Evolutionary conservation across 2,797 vertebrate species (phyloP).

Genomic region (Simalia tracyae): DNA sequence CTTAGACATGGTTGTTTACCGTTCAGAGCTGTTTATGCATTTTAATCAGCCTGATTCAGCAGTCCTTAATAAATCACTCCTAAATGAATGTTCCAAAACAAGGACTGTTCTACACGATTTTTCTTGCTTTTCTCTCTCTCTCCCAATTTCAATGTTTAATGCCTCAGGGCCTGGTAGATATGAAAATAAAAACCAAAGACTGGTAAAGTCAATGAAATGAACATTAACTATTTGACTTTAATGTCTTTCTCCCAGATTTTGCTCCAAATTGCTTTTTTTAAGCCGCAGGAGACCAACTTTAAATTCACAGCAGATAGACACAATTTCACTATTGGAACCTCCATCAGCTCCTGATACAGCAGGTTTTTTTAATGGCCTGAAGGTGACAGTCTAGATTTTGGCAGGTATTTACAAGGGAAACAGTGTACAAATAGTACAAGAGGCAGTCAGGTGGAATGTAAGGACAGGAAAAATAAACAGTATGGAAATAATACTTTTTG

Average conservation of each 20-base stretch:
- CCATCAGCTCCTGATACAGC: slow-evolving; percentile 20
- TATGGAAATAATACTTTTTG: neutral
- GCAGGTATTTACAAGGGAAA: slow-evolving; percentile 62
- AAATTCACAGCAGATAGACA: slow-evolving; percentile 73
- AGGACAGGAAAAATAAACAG: neutral
- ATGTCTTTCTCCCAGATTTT: slow-evolving; percentile 61
- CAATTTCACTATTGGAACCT: slow-evolving; percentile 76
- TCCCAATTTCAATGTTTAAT: slow-evolving; percentile 62
- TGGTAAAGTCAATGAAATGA: slow-evolving; percentile 69
- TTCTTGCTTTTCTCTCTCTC: slow-evolving; percentile 58
- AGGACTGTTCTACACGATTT: slow-evolving; percentile 70
- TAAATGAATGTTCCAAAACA: slow-evolving; percentile 77
- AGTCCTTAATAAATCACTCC: slow-evolving; percentile 80
- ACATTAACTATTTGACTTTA: slow-evolving; percentile 68
- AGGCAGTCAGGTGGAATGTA: slow-evolving; percentile 60
- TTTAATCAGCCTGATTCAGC: slow-evolving; percentile 80
- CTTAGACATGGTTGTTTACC: slow-evolving; percentile 96
- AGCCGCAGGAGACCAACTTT: slow-evolving; percentile 71
- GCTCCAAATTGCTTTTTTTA: slow-evolving; percentile 67
- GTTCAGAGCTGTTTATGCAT: slow-evolving; percentile 86
- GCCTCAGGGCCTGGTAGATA: slow-evolving; percentile 58
- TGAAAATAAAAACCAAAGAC: slow-evolving; percentile 68
- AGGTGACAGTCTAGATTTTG: slow-evolving; percentile 73
- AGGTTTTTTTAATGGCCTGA: slow-evolving; percentile 69
- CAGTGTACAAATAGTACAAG: slow-evolving; percentile 47